Base-by-base conservation (phyloP, 2,797 vertebrate genomes). In the Melanotaenia parkinsoni region DNA sequence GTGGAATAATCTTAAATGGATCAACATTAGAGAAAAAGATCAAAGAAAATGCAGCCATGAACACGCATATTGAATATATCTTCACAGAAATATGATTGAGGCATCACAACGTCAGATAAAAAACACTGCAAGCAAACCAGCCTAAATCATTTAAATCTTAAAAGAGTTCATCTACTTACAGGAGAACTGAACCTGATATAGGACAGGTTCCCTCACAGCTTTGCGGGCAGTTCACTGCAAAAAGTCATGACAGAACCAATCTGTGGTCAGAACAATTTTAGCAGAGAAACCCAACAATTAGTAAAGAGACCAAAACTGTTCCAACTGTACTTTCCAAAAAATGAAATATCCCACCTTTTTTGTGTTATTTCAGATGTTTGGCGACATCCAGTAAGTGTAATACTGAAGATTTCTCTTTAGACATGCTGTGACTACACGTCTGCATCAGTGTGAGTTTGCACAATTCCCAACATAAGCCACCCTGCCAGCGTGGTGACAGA, bases 401-500 rank as follows among this genome's bases (percentile, higher is more conserved):
- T 68, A 56, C 1, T 63, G 22, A 65, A 69, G 47, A 67, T 35
- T 60, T 69, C 18, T 57, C 57, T 72, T 68, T 4, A 43, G 40
- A 43, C 32, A 63, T 61, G 54, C 71, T 80, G 28, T 74, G 56
- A 67, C 32, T 0, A 68, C 32, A 59, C 5, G 18, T 65, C 51
- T 74, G 33, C 45, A 63, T 77, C 26, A 74, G 50, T 58, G 57
- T 0, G 1, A 38, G 63, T 76, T 65, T 66, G 30, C 40, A 65
- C n/a, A 58, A 80, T 83, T 77, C 62, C 70, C 63, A 33, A 9
- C 2, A 0, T n/a, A 2, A 62, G 73, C 63, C 32, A 14, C 73
- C 60, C 14, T 74, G 87, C 87, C 89, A 88, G 63, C 43, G 7
- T 56, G 67, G 72, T 87, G 86, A 88, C 78, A 89, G 86, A 88